phyloP scores from a whole-genome alignment of 1,140 invertebrate species.

The Xylocopa sonorina region DNA sequence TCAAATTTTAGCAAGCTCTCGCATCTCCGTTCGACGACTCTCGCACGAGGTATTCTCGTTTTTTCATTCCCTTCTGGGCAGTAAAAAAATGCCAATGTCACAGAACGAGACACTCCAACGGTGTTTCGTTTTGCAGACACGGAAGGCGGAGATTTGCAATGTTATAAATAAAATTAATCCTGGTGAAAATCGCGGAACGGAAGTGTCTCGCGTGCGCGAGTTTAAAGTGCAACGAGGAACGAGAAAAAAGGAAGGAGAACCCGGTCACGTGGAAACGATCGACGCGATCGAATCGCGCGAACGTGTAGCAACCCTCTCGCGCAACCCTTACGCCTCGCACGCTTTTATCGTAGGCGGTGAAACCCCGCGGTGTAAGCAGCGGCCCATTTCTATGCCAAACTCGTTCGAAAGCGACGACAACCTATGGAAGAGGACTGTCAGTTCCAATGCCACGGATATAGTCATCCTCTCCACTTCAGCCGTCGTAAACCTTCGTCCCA shows the following conservation, averaged over 20 bases:
- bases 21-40: too few relatives aligned
- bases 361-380: background rate
- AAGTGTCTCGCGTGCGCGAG: too few relatives aligned
- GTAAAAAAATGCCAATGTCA: too few relatives aligned
- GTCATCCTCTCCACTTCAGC: background rate
- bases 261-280: slow-evolving; percentile 6
- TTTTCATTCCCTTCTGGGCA: too few relatives aligned
- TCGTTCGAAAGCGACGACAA: slow-evolving; percentile 31
- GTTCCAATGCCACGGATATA: background rate
- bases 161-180: too few relatives aligned
- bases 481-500: slow-evolving; percentile 18
- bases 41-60: too few relatives aligned
- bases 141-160: too few relatives aligned
- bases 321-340: background rate
- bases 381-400: slow-evolving; percentile 27
- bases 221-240: too few relatives aligned
- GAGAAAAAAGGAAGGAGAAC: background rate
- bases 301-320: background rate
- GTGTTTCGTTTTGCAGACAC: too few relatives aligned
- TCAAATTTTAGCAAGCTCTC: too few relatives aligned
- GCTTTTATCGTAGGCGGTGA: background rate
- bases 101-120: too few relatives aligned
- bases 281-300: slow-evolving; percentile 9
- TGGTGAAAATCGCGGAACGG: too few relatives aligned
- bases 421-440: slow-evolving; percentile 12